These are phyloP conservation scores for Mobula hypostoma DNA, from an alignment of 2,113 vertebrate species.

Conservation along the genomic window DNA sequence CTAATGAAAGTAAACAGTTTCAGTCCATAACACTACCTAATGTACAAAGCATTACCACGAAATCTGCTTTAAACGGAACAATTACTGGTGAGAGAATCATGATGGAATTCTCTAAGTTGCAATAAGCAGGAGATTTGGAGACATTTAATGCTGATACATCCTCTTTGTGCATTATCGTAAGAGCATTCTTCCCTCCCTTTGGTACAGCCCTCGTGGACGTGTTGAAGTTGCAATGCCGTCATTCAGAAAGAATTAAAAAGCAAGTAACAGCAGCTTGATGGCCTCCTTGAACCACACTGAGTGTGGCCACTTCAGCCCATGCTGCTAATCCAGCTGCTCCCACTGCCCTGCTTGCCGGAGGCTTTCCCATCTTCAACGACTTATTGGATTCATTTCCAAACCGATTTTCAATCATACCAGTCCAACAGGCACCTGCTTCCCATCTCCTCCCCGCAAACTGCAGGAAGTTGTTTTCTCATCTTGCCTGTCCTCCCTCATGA, in stretches of 20 bases:
- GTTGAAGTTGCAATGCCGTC: neutral
- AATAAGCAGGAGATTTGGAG: constrained; percentile 10
- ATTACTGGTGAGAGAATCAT: constrained; percentile 67
- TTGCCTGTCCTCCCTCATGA: neutral
- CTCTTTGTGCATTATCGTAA: neutral
- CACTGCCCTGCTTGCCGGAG: neutral
- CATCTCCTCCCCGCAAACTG: neutral
- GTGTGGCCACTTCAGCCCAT: neutral
- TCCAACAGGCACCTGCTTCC: no score
- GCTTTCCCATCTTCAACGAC: neutral
- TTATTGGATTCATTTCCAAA: neutral
- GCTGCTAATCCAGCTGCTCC: neutral
- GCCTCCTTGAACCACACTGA: neutral
- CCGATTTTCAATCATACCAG: no score
- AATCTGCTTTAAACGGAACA: constrained; percentile 76
- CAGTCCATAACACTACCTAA: constrained; percentile 68
- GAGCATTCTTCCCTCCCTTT: neutral
- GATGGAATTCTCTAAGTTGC: constrained; percentile 65
- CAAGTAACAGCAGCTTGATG: neutral
- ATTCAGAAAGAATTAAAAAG: neutral
- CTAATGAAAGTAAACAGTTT: constrained; percentile 75
- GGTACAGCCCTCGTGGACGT: neutral
- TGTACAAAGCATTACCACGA: constrained; percentile 73
- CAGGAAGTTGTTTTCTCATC: neutral
- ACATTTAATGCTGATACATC: neutral